phyloP scores from a whole-genome alignment of 2,888 invertebrate species.

The Macrosoma leucophasiata region DNA sequence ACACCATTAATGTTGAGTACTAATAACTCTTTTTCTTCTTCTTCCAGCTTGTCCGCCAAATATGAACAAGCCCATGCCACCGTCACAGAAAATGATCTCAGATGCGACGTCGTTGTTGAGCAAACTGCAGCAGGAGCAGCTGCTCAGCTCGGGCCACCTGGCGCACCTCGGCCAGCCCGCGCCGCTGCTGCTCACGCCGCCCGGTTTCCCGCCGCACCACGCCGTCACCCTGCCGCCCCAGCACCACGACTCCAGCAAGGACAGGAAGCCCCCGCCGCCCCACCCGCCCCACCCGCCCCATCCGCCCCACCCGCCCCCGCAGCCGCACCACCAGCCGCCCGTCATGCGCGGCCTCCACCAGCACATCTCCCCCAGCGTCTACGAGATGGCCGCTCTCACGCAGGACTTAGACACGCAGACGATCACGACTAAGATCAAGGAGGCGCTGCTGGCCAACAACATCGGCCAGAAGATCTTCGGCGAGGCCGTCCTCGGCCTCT shows the following conservation, averaged over 20 bases:
- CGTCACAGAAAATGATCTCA: slow-evolving; percentile 85
- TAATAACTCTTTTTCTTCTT: slow-evolving; percentile 32
- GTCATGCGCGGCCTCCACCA: slow-evolving; percentile 85
- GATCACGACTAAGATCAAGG: slow-evolving; percentile 97
- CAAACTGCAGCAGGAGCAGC: slow-evolving; percentile 82
- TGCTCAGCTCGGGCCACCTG: slow-evolving; percentile 74
- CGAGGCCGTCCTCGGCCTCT: slow-evolving; percentile 96
- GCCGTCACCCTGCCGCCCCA: slow-evolving; percentile 81
- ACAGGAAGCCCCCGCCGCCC: slow-evolving; percentile 72
- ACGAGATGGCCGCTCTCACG: slow-evolving; percentile 97
- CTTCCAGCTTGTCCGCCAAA: slow-evolving; percentile 79
- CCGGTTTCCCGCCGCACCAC: slow-evolving; percentile 85
- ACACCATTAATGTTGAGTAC: slow-evolving; percentile 26
- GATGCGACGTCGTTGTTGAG: slow-evolving; percentile 79
- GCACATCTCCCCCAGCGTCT: slow-evolving; percentile 95
- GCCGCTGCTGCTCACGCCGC: slow-evolving; percentile 83
- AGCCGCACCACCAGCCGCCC: slow-evolving; percentile 78
- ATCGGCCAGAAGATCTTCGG: slow-evolving; percentile 99
- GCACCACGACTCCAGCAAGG: slow-evolving; percentile 70
- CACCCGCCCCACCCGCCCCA: slow-evolving; percentile 79
- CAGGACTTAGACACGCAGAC: slow-evolving; percentile 97
- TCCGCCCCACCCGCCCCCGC: slow-evolving; percentile 75
- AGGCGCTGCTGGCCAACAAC: slow-evolving; percentile 96
- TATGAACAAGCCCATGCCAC: slow-evolving; percentile 84
- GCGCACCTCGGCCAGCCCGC: slow-evolving; percentile 71